Conservation (phyloP, 2,888 invertebrate species). For the Baccha elongata region DNA sequence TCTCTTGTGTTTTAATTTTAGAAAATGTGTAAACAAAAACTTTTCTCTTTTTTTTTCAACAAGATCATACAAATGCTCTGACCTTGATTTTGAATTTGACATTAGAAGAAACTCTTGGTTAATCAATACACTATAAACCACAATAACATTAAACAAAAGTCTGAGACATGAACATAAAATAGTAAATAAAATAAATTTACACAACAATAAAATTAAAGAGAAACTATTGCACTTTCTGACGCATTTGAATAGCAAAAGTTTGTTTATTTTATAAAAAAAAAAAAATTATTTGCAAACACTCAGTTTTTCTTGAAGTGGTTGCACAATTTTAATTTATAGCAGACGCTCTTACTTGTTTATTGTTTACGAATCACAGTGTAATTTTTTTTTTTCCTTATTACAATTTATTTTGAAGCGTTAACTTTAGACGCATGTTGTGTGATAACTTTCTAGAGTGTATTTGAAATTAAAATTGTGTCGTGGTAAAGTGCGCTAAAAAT, state of each 20-base stretch:
- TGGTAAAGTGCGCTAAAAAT: conserved; percentile 25
- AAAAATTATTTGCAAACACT: conserved; percentile 12
- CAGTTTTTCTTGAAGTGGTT: conserved; percentile 29
- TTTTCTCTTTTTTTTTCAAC: background rate
- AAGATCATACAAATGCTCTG: conserved; percentile 17
- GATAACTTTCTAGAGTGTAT: conserved; percentile 25
- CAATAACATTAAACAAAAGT: conserved; percentile 18
- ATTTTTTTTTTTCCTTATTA: conserved; percentile 14
- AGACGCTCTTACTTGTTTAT: conserved; percentile 17
- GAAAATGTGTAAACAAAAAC: conserved; percentile 6
- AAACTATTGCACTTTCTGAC: conserved; percentile 6
- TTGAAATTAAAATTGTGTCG: background rate
- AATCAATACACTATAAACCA: conserved; percentile 7
- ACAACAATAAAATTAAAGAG: background rate
- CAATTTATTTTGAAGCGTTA: conserved; percentile 28
- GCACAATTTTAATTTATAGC: conserved; percentile 30
- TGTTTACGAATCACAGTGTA: conserved; percentile 35
- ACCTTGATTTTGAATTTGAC: conserved; percentile 58
- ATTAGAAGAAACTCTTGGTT: conserved; percentile 12
- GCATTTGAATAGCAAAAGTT: conserved; percentile 9
- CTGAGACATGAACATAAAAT: background rate
- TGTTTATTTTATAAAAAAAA: background rate
- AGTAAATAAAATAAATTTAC: background rate
- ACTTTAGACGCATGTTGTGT: conserved; percentile 25
- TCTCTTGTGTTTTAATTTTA: conserved; percentile 40